Conservation (phyloP, 1,140 invertebrate genomes). For the Eumaeus atala region DNA sequence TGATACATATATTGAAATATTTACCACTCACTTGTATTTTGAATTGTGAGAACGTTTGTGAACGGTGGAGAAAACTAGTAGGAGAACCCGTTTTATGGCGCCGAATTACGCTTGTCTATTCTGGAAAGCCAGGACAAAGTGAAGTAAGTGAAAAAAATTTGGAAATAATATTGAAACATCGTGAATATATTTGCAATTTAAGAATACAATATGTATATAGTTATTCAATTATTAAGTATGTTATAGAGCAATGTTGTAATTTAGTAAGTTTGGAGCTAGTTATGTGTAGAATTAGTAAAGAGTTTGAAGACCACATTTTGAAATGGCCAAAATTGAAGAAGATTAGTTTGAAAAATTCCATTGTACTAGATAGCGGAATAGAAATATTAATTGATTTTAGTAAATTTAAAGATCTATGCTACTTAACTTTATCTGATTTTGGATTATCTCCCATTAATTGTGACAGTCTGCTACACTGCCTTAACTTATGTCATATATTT, state of each 20-base stretch:
- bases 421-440: constrained; percentile 62
- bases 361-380: constrained; percentile 33
- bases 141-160: constrained; percentile 51
- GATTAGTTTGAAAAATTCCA: constrained; percentile 56
- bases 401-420: constrained; percentile 47
- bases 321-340: constrained; percentile 54
- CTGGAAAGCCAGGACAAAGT: constrained; percentile 48
- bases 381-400: constrained; percentile 49
- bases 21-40: constrained; percentile 50
- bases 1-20: constrained; percentile 56
- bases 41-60: constrained; percentile 48
- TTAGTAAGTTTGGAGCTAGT: constrained; percentile 53
- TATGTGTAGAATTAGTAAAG: constrained; percentile 54
- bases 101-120: constrained; percentile 45
- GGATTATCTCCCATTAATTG: constrained; percentile 53
- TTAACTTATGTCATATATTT: constrained; percentile 49
- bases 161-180: constrained; percentile 44
- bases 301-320: constrained; percentile 48
- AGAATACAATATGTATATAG: constrained; percentile 63
- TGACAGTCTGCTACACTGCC: constrained; percentile 47
- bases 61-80: constrained; percentile 48
- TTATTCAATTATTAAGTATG: constrained; percentile 44
- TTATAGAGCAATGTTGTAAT: constrained; percentile 52
- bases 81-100: constrained; percentile 53
- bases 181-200: constrained; percentile 39